Conservation (phyloP, 2,888 invertebrate genomes). For the Prenolepis imparis region DNA sequence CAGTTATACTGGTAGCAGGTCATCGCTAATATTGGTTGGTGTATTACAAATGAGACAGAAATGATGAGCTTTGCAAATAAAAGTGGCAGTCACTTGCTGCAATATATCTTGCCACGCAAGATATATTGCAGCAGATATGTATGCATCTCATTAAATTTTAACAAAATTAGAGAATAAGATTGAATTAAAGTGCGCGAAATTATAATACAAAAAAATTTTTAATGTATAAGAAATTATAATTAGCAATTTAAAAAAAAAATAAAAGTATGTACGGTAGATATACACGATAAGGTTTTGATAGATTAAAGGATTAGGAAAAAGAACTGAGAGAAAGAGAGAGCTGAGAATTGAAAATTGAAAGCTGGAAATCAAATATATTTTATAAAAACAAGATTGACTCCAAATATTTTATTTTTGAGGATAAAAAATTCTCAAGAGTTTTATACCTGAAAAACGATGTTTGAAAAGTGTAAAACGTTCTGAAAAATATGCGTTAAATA, state of each 20-base stretch:
- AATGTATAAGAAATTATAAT: not conserved
- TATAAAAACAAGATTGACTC: not conserved
- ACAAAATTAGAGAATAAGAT: not conserved
- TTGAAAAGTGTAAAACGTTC: not conserved
- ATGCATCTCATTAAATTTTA: constrained; percentile 6
- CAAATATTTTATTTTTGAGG: not conserved
- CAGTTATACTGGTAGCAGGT: constrained; percentile 17
- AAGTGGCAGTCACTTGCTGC: not conserved
- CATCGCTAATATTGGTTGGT: constrained; percentile 9
- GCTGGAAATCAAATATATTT: not conserved
- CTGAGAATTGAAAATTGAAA: not conserved
- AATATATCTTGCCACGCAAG: too few relatives aligned
- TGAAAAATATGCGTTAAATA: not conserved
- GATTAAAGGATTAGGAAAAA: not conserved
- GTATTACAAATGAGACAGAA: constrained; percentile 5
- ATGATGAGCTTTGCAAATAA: not conserved
- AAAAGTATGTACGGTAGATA: not conserved
- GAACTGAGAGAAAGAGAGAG: not conserved
- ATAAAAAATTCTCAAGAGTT: not conserved
- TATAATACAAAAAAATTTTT: constrained; percentile 4
- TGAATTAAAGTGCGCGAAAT: not conserved
- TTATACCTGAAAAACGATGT: not conserved
- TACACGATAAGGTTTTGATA: not conserved
- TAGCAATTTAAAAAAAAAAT: not conserved
- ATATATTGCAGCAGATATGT: not conserved